phyloP scores from a whole-genome alignment of 2,797 vertebrate genomes.

The Gephyroberyx darwinii region DNA sequence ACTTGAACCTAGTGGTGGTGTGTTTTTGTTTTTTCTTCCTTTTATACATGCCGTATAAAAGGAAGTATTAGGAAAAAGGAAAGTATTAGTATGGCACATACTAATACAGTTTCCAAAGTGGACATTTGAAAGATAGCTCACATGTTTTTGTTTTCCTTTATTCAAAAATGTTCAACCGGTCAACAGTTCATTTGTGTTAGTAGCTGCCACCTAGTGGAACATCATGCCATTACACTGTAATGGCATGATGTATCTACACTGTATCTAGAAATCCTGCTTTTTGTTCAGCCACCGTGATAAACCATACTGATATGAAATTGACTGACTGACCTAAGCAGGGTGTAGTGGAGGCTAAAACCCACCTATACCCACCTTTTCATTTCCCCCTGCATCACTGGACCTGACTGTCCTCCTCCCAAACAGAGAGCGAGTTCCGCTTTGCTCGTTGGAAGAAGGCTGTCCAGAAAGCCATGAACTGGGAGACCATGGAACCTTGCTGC shows the following conservation, averaged over 20 bases:
- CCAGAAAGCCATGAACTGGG: constrained; percentile 92
- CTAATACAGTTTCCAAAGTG: background rate
- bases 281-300: no score
- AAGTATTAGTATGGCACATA: no score
- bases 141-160: background rate
- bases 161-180: no score
- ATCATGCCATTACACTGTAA: background rate
- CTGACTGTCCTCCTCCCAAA: background rate
- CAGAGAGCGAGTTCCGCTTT: constrained; percentile 89
- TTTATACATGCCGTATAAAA: background rate
- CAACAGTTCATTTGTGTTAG: no score
- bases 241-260: no score
- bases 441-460: constrained; percentile 95
- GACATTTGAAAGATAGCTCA: background rate
- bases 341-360: no score
- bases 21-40: background rate
- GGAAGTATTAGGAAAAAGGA: no score
- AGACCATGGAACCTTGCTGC: constrained; percentile 79
- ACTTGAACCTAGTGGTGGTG: background rate
- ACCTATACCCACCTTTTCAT: no score
- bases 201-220: constrained; percentile 19
- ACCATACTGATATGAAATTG: no score
- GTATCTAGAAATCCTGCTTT: no score
- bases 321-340: no score
- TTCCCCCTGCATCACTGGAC: no score